A percentile compares a stretch with the other conserved stretches of the same genome.
Evolutionary conservation across 2,888 invertebrate genomes (phyloP).

Genomic region (Lingula anatina): DNA sequence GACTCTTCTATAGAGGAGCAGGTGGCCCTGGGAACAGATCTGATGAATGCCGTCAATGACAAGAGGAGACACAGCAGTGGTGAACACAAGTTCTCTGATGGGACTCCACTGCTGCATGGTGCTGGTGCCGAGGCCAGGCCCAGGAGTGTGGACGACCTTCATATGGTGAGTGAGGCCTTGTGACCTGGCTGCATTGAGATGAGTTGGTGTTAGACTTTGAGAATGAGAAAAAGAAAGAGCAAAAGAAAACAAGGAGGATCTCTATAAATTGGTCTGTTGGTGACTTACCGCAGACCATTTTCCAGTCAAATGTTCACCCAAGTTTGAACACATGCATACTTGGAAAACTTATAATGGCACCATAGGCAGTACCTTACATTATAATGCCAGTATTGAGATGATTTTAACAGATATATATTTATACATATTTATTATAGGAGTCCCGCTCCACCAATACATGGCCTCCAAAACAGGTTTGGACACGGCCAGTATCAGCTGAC

Average conservation of each 20-base stretch:
- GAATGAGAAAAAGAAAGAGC: no score
- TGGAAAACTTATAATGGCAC: no score
- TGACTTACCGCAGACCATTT: background rate
- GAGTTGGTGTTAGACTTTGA: no score
- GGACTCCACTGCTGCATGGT: conserved; percentile 9
- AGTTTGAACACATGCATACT: no score
- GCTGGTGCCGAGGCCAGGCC: conserved; percentile 3
- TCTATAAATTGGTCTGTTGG: no score
- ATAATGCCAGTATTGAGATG: background rate
- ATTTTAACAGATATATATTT: background rate
- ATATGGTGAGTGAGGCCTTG: conserved; percentile 3
- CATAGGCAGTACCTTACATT: no score
- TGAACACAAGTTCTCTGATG: conserved; percentile 14
- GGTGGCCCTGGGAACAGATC: conserved; percentile 25
- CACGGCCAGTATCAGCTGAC: no score
- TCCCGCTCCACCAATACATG: conserved; percentile 11
- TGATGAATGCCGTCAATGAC: conserved; percentile 22
- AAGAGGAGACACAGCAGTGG: conserved; percentile 17
- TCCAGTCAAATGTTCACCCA: background rate
- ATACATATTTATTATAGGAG: conserved; percentile 5
- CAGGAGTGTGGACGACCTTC: conserved; percentile 9
- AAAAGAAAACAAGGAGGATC: no score
- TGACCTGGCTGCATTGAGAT: no score
- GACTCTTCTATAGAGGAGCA: conserved; percentile 40
- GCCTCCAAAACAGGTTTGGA: conserved; percentile 16